These are phyloP conservation scores for Chaenodraco wilsoni DNA, from an alignment of 2,797 vertebrate species.

Conservation along the genomic window DNA sequence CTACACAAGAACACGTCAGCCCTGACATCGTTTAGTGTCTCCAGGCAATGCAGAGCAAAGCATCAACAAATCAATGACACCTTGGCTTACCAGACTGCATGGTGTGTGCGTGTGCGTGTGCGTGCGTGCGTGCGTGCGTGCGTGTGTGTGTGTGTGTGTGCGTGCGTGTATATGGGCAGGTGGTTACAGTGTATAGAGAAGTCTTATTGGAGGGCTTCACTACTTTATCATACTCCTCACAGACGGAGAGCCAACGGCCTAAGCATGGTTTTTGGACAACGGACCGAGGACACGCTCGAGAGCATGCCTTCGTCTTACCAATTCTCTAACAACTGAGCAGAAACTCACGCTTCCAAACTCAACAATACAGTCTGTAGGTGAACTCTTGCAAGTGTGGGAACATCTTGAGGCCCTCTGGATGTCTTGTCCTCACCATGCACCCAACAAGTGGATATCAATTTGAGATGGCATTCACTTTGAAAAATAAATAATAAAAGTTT, in stretches of 20 bases:
- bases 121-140: constrained; percentile 1
- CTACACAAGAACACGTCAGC: constrained; percentile 50
- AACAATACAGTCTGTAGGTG: constrained; percentile 16
- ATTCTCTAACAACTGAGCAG: constrained; percentile 10
- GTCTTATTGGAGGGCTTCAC: constrained; percentile 3
- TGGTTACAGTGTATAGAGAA: constrained; percentile 28
- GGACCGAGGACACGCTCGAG: constrained; percentile 6
- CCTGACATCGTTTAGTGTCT: constrained; percentile 53
- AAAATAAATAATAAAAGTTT: constrained; percentile 9
- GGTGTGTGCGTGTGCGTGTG: background rate
- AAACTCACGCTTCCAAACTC: constrained; percentile 23
- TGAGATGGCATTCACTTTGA: constrained; percentile 20
- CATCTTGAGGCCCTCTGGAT: constrained; percentile 16
- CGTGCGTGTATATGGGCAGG: constrained; percentile 6
- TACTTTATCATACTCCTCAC: constrained; percentile 4
- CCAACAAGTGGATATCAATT: constrained; percentile 31
- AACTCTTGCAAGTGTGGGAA: constrained; percentile 23
- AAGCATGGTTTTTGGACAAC: constrained; percentile 9
- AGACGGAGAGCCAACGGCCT: background rate
- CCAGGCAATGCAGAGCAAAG: constrained; percentile 48
- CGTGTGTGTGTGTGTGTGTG: constrained; percentile 3
- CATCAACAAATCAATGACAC: constrained; percentile 59
- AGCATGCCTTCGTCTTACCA: background rate
- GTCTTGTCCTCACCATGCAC: constrained; percentile 26
- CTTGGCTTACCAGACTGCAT: constrained; percentile 11